Percentiles rank a stretch among this genome's conserved stretches.
Conservation (phyloP, 35 echinoderm and acorn worm species). For the Eucidaris tribuloides region DNA sequence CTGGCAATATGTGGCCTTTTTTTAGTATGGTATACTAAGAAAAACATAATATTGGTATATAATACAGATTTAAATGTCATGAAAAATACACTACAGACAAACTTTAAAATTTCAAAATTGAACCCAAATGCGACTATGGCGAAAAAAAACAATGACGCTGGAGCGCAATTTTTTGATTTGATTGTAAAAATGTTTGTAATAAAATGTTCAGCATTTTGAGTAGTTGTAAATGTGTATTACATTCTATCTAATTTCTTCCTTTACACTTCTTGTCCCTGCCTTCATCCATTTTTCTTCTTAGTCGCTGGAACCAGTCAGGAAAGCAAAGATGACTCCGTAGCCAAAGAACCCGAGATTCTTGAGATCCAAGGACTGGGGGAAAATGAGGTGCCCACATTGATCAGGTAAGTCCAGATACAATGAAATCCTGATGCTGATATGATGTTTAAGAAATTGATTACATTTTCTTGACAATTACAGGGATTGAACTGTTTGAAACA, state of each 20-base stretch:
- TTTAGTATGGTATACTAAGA: no score
- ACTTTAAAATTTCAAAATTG: no score
- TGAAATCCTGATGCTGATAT: no score
- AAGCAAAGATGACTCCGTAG: slow-evolving; percentile 33
- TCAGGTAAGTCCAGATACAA: slow-evolving; percentile 87
- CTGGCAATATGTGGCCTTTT: no score
- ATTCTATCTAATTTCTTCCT: neutral
- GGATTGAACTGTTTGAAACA: no score
- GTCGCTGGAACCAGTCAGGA: slow-evolving; percentile 20
- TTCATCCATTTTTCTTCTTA: neutral
- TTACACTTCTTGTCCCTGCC: neutral
- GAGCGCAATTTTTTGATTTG: neutral
- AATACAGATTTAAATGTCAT: no score
- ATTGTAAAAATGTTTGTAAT: neutral
- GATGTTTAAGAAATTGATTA: no score
- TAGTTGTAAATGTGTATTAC: neutral
- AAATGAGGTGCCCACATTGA: slow-evolving; percentile 61
- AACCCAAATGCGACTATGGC: no score
- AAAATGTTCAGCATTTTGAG: neutral
- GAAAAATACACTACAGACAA: no score
- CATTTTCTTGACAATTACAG: no score
- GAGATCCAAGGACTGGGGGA: slow-evolving; percentile 62
- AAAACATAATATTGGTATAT: no score
- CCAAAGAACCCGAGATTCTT: slow-evolving; percentile 73
- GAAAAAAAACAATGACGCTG: no score